Conservation (phyloP, 2,888 invertebrate genomes). For the Lamellibrachia satsuma region DNA sequence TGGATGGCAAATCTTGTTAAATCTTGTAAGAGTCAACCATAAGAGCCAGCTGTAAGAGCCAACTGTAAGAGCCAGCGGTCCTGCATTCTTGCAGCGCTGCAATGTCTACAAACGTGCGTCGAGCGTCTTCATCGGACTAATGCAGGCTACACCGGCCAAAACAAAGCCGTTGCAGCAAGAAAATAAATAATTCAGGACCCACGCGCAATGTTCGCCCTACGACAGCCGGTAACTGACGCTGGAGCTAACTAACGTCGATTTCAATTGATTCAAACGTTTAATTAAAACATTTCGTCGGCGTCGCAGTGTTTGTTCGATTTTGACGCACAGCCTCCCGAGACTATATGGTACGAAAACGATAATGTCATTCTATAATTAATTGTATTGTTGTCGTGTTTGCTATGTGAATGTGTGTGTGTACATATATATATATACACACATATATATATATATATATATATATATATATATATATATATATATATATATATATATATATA, state of each 20-base stretch:
- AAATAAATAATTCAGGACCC: neutral
- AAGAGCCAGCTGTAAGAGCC: neutral
- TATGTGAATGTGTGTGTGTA: too few relatives aligned
- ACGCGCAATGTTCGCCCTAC: neutral
- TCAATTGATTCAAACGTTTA: constrained; percentile 3
- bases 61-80: neutral
- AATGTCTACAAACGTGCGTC: neutral
- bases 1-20: too few relatives aligned
- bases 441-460: too few relatives aligned
- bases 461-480: too few relatives aligned
- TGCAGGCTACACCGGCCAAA: neutral
- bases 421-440: too few relatives aligned
- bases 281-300: neutral
- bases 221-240: neutral
- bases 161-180: neutral
- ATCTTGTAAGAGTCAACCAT: too few relatives aligned
- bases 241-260: constrained; percentile 2
- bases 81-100: neutral
- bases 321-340: neutral
- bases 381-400: too few relatives aligned
- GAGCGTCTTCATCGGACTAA: neutral
- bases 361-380: neutral
- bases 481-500: too few relatives aligned
- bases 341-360: neutral
- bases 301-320: neutral